Conservation (phyloP, 2,888 invertebrate genomes). For the Minunthozetes semirufus region DNA sequence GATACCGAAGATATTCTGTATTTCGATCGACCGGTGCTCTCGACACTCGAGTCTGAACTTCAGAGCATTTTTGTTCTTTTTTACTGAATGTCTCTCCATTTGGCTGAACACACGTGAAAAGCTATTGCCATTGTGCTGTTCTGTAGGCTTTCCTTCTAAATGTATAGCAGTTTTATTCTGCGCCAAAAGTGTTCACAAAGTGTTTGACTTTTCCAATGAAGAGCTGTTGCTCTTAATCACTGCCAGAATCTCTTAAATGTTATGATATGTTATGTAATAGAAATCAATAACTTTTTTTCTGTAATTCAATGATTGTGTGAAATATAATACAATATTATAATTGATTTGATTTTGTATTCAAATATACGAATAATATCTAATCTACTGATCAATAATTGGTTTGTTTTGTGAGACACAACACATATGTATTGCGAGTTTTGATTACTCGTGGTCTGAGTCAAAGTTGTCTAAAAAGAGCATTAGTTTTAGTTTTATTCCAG, state of each 20-base stretch:
- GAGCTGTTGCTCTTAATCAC: background rate
- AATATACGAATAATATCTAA: background rate
- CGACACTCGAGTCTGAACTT: background rate
- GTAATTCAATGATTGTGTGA: no score
- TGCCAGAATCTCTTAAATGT: background rate
- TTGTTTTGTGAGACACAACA: no score
- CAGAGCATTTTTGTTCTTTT: background rate
- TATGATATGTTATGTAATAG: no score
- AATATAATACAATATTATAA: no score
- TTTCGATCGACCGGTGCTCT: background rate
- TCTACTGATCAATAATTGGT: background rate
- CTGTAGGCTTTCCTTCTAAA: background rate
- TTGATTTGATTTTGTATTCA: no score
- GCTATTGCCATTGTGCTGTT: background rate
- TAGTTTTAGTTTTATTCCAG: no score
- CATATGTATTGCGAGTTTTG: no score
- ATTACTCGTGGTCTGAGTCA: no score
- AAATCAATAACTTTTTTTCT: no score
- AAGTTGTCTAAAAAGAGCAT: no score
- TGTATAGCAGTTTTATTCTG: background rate
- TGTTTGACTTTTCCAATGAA: background rate
- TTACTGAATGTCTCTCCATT: no score
- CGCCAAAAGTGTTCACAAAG: background rate
- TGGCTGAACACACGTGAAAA: background rate
- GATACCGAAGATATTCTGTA: constrained; percentile 14